Percentiles rank a stretch among this genome's conserved stretches.
Evolutionary conservation across 2,113 vertebrate species (phyloP).

Genomic region (Sminthopsis crassicaudata): DNA sequence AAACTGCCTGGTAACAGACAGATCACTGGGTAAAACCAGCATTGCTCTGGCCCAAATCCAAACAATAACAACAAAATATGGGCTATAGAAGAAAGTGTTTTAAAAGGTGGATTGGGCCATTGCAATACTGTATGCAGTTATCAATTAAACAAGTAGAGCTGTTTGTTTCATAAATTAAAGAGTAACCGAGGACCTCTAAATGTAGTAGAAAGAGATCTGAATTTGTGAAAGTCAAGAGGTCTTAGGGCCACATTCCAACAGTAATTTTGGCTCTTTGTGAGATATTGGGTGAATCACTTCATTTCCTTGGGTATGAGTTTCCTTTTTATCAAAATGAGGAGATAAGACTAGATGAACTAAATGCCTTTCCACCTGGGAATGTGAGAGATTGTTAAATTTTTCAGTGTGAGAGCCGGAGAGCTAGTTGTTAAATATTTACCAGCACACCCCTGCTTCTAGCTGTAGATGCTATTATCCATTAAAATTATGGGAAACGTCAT

Average conservation of each 20-base stretch:
- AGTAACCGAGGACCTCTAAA: constrained; percentile 40
- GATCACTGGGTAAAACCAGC: constrained; percentile 84
- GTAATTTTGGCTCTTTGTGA: neutral
- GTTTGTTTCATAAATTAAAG: constrained; percentile 83
- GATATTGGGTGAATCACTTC: neutral
- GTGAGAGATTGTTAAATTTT: neutral
- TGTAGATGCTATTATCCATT: neutral
- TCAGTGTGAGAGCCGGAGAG: neutral
- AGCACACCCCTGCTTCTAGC: neutral
- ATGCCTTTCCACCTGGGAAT: neutral
- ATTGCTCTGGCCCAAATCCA: constrained; percentile 78
- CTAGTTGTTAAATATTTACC: neutral
- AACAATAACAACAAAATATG: constrained; percentile 28
- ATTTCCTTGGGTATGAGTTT: neutral
- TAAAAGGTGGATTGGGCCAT: constrained; percentile 73
- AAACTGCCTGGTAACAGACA: constrained; percentile 85
- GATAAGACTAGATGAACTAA: neutral
- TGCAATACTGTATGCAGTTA: constrained; percentile 71
- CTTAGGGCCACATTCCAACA: neutral
- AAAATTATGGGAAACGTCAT: constrained; percentile 80
- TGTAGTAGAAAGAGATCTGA: neutral
- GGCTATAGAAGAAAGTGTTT: constrained; percentile 82
- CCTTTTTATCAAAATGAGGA: neutral
- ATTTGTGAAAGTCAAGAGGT: neutral
- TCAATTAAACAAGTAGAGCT: constrained; percentile 78